A percentile compares a stretch with the other conserved stretches of the same genome.
phyloP scores from a whole-genome alignment of 2,113 vertebrate species.

The Poecile atricapillus region DNA sequence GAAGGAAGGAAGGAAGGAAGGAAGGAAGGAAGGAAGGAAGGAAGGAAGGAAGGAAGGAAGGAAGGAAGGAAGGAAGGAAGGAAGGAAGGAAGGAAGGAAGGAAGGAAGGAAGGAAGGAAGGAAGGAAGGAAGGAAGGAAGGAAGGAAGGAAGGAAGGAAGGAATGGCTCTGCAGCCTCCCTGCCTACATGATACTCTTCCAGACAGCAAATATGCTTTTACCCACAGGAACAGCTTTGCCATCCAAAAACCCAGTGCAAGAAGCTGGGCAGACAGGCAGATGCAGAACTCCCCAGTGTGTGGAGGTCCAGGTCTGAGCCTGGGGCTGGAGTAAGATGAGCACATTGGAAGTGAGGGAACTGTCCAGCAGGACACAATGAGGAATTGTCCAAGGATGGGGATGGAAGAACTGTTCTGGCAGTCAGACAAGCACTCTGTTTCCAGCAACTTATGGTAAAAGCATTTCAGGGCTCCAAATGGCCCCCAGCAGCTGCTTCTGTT shows the following conservation, averaged over 20 bases:
- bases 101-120: no score
- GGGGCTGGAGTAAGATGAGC: fast-evolving
- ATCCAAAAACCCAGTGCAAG: background rate
- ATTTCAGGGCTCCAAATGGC: background rate
- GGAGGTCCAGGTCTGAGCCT: fast-evolving
- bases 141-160: no score
- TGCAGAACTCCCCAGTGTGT: fast-evolving
- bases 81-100: no score
- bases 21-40: no score
- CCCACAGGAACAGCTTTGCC: background rate
- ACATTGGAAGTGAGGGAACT: background rate
- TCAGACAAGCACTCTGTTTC: background rate
- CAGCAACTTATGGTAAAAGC: background rate
- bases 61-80: no score
- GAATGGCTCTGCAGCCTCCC: background rate
- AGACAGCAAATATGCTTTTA: background rate
- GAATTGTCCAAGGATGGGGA: background rate
- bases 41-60: no score
- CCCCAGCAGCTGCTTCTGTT: background rate
- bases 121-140: no score
- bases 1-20: no score
- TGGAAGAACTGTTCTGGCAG: background rate
- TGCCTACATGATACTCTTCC: fast-evolving
- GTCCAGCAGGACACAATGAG: background rate
- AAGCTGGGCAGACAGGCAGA: background rate